Evolutionary conservation across 53 echinoderm and acorn worm species (phyloP), one percentile per base, ranked within the genome.

Genomic region (Temnopleurus reevesii): DNA sequence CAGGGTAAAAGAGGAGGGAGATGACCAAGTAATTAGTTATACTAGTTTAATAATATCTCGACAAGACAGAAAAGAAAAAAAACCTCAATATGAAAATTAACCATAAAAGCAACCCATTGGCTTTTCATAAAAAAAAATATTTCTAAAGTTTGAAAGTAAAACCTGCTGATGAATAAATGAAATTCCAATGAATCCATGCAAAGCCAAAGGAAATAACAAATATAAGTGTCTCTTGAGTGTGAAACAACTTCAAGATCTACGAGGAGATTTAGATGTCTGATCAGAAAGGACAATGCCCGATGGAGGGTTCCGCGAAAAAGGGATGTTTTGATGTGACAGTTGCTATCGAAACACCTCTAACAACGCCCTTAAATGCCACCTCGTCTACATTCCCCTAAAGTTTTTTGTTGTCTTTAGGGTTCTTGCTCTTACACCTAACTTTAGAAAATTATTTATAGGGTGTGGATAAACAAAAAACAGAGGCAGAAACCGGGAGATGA

Each of bases 311-410:
- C 12, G 55, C 5, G 80, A 46, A 80, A 51, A 80, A 10, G 83
- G 83, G 83, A 83, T 83, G 83, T 83, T 83, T 27, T 83, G 83
- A 83, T 38, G 83, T 35, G 53, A 34, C 1, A 5, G 36, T 71
- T 83, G 51, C 83, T 55, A 55, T 55, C 83, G 80, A 41, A 71
- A 71, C 71, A 41, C 71, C 71, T 71, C 17, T 18, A 49, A 80
- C 47, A 80, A 80, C 80, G 51, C 80, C 80, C 80, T 2, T 17
- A 80, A 80, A 80, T 51, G 51, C 80, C 31, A 80, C 47, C 80
- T 51, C n/a, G 51, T 80, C 80, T 80, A 30, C 10, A 47, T 24
- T 77, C 43, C 17, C 45, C 43, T 43, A 10, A 43, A 77, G 28
- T 51, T 80, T 7, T 36, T n/a, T 12, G 27, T 49, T 49, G 29